A percentile compares a stretch with the other conserved stretches of the same genome.
Conservation (phyloP, 2,797 vertebrate genomes). For the Sphenodon punctatus region DNA sequence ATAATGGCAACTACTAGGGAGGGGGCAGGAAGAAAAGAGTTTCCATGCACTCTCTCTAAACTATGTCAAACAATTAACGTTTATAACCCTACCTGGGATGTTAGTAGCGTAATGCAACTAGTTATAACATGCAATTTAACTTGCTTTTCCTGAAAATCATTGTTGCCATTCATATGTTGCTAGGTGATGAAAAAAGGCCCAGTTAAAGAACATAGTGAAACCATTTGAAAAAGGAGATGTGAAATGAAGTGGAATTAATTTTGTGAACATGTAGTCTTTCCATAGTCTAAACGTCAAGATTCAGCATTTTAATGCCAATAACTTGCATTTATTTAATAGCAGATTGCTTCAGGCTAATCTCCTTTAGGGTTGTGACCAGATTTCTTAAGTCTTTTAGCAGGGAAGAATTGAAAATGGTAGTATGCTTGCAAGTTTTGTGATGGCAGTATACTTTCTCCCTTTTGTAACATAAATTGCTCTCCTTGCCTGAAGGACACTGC, state of each 20-base stretch:
- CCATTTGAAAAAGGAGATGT: background rate
- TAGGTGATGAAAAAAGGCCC: constrained; percentile 62
- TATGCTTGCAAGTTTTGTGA: background rate
- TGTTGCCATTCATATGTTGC: constrained; percentile 5
- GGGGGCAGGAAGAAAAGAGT: no score
- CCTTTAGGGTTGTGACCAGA: background rate
- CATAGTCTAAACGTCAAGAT: background rate
- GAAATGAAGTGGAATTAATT: background rate
- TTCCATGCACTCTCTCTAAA: no score
- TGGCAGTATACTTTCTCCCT: background rate
- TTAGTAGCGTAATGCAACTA: background rate
- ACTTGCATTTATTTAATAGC: background rate
- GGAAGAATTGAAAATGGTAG: background rate
- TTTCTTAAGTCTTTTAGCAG: background rate
- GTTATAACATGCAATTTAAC: accelerated
- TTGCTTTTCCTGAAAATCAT: background rate
- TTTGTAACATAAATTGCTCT: background rate
- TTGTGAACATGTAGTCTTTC: background rate
- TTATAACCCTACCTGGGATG: background rate
- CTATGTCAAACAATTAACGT: background rate
- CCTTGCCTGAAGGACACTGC: background rate
- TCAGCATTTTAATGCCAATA: background rate
- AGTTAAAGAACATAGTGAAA: background rate
- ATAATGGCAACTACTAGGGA: no score
- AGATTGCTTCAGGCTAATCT: background rate